phyloP scores from a whole-genome alignment of 2,888 invertebrate species.

The Pediacus dermestoides region DNA sequence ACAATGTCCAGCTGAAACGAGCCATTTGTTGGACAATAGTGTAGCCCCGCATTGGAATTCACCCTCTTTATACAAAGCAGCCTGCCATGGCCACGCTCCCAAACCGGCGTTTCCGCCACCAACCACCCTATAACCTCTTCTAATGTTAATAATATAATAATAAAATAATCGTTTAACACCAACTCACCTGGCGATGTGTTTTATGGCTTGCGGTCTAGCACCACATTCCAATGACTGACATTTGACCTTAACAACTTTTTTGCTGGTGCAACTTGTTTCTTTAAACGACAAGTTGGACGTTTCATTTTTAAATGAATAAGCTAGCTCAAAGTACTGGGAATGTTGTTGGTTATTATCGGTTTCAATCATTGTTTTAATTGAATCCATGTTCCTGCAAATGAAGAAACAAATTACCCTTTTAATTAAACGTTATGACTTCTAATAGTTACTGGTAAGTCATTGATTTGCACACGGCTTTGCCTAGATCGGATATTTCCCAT shows the following conservation, averaged over 20 bases:
- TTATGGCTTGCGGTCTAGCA: constrained; percentile 62
- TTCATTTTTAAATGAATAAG: constrained; percentile 54
- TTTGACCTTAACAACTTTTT: constrained; percentile 63
- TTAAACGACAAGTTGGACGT: constrained; percentile 63
- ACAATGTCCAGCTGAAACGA: constrained; percentile 77
- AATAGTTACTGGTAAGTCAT: constrained; percentile 75
- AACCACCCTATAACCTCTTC: constrained; percentile 65
- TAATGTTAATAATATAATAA: constrained; percentile 17
- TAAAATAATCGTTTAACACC: constrained; percentile 3
- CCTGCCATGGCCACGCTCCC: constrained; percentile 84
- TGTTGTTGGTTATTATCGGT: constrained; percentile 15
- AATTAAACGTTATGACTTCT: too few relatives aligned
- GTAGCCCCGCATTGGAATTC: constrained; percentile 82
- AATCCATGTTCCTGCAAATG: constrained; percentile 31
- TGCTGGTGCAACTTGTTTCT: constrained; percentile 59
- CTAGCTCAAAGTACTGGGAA: constrained; percentile 57
- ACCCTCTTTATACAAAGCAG: constrained; percentile 79
- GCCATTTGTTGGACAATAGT: constrained; percentile 66
- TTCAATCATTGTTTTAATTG: constrained; percentile 25
- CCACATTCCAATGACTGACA: constrained; percentile 70
- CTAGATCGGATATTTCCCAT: constrained; percentile 67
- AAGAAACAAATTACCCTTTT: too few relatives aligned
- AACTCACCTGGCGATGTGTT: constrained; percentile 64
- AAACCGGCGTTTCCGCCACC: constrained; percentile 73
- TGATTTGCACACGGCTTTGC: constrained; percentile 70